A percentile compares a stretch with the other conserved stretches of the same genome.
Evolutionary conservation across 2,113 vertebrate species (phyloP).

Genomic region (Sardina pilchardus): DNA sequence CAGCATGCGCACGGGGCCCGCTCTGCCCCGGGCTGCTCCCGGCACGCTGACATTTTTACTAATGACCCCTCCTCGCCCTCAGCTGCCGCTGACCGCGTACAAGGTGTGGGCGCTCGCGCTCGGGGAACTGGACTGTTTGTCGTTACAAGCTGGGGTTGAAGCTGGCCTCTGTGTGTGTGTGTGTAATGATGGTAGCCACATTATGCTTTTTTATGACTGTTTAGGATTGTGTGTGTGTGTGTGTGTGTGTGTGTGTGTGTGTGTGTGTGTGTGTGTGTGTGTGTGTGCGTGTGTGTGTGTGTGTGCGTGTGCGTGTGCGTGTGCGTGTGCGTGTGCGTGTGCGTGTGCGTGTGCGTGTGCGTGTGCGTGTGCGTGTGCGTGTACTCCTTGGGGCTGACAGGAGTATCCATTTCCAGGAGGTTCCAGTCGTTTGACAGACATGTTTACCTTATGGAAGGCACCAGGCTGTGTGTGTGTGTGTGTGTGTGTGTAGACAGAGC

Average conservation of each 20-base stretch:
- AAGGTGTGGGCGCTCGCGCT: conserved; percentile 19
- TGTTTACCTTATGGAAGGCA: conserved; percentile 66
- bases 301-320: neutral
- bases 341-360: neutral
- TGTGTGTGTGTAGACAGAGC: too few species aligned
- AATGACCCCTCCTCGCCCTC: conserved; percentile 30
- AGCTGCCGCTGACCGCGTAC: neutral
- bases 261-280: conserved; percentile 24
- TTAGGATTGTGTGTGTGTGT: neutral
- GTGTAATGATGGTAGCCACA: conserved; percentile 9
- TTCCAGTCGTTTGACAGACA: conserved; percentile 62
- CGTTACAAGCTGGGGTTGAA: conserved; percentile 22
- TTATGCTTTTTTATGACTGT: conserved; percentile 23
- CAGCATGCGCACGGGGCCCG: neutral
- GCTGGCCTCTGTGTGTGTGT: conserved; percentile 30
- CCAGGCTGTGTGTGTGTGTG: conserved; percentile 26
- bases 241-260: neutral
- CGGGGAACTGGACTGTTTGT: conserved; percentile 17
- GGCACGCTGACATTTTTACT: conserved; percentile 39
- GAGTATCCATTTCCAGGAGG: conserved; percentile 51
- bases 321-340: conserved; percentile 5
- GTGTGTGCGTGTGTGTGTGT: too few species aligned
- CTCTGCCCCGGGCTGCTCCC: conserved; percentile 14
- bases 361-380: conserved; percentile 3
- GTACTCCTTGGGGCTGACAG: conserved; percentile 31